Base-by-base conservation (phyloP, 2,888 invertebrate species). In the Drosophila macrospina region DNA sequence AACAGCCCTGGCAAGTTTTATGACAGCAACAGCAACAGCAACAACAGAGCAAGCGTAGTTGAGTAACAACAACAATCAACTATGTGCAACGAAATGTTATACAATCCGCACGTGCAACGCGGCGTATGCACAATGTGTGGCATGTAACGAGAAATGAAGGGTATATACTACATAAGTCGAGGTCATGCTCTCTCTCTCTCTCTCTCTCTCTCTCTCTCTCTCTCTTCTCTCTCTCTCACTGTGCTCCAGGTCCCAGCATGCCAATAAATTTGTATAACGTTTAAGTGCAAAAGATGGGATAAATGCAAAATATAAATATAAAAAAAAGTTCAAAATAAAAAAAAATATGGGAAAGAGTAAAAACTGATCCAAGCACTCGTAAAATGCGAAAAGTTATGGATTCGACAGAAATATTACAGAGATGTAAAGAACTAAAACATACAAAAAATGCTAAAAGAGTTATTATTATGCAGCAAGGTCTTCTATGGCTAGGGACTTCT, bases 101-200 rank as follows among this genome's bases (percentile, higher is more conserved):
- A 76, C 76, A 76, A 64, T 61, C 68, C 63, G 69, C 80, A 83
- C 83, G 80, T 80, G 78, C 83, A 73, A 68, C 69, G 41, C 61
- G 78, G 64, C 78, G 84, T 74, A 77, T 81, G 74, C 74, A 65
- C 70, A 79, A 71, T 80, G 56, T 62, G 52, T 30, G 34, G 42
- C 37, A 39, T 28, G 50, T 34, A 34, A 30, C 36, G 34, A 36
- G 30, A 45, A 42, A 47, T 16, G 36, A 36, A 15, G 34, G 16
- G 36, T 16, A 41, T 57, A 37, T 24, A 47, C 51, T 16, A 47
- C 51, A 28, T 24, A 56, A 54, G 57, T 61, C 65, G 74, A 74
- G 69, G 52, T 65, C 44, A 54, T 52, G 47, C 51, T 39, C 26
- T 48, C 44, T 13, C 11, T 4, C 28, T 6, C 28, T 26, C 20